Evolutionary conservation across 1,140 invertebrate species (phyloP), one percentile per base, ranked within the genome.

Genomic region (Scaptomyza hsui): DNA sequence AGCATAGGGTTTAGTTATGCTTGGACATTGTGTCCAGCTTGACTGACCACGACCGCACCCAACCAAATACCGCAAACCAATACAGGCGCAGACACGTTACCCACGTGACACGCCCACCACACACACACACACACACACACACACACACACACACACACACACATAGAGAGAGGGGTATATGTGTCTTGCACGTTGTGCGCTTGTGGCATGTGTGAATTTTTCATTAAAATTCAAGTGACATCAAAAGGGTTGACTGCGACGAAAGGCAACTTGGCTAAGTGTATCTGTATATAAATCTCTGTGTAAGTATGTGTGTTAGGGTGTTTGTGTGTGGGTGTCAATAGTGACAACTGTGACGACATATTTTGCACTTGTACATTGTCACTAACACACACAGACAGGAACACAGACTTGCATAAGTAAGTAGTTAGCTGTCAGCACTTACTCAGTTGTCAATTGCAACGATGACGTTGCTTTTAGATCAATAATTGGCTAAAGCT

Each of bases 211-310:
- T 88, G 82, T 88, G 82, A 88, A 88, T 88, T 88, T 88, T 88
- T 88, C 83, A 88, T 88, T 88, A 88, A 88, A 88, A 88, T 88
- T 88, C 82, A 88, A 88, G 82, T 73, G 82, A 88, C 82, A 88
- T 88, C 82, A 88, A 88, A 88, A 88, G 83, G 82, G 83, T 88
- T 88, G 83, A 88, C 82, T 88, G 68, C 45, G 67, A 71, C 59
- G 26, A 42, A 62, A 24, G 41, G 60, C 72, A 42, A 51, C 52
- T 5, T 21, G 6, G 18, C 64, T 37, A 63, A 56, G 35, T 57
- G 13, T 67, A 26, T 49, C 16, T 49, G 13, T 41, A 18, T 45
- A 37, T 37, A 37, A 37, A 44, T 32, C 56, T 19, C 16, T 29
- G 2, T 24, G 10, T 16, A 13, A 29, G 26, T 32, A 21, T 41